phyloP scores from a whole-genome alignment of 2,113 vertebrate species.

The Sphaerodactylus townsendi region DNA sequence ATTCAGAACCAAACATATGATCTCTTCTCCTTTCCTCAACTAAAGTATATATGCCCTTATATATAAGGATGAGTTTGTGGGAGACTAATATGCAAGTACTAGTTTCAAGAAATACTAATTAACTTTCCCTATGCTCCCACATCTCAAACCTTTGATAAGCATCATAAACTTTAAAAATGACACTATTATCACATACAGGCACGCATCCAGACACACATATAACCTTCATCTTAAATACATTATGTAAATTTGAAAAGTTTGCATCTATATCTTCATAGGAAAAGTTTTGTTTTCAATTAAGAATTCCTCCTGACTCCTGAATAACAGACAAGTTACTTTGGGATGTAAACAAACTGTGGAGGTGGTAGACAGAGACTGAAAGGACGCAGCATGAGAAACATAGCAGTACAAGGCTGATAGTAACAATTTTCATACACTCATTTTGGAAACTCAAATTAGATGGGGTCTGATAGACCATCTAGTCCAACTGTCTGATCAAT shows the following conservation, averaged over 20 bases:
- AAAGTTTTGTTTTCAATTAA: not conserved
- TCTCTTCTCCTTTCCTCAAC: not conserved
- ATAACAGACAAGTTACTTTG: not conserved
- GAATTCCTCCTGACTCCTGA: not conserved
- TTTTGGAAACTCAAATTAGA: too few relatives aligned
- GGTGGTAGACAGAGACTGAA: not conserved
- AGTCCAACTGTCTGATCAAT: too few relatives aligned
- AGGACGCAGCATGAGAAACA: not conserved
- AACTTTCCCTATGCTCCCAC: not conserved
- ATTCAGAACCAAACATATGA: not conserved
- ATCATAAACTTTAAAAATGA: not conserved
- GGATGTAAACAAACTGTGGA: too few relatives aligned
- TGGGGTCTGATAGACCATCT: too few relatives aligned
- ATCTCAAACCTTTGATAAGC: not conserved
- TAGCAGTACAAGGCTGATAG: too few relatives aligned
- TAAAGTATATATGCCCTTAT: not conserved
- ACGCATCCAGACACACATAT: not conserved
- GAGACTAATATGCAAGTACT: not conserved
- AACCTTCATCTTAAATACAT: not conserved
- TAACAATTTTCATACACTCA: too few relatives aligned
- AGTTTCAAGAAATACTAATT: not conserved
- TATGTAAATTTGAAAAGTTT: not conserved
- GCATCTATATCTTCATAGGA: not conserved
- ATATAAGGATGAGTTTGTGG: not conserved
- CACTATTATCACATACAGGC: not conserved